These are phyloP conservation scores for Meandrusa payeni DNA, from an alignment of 2,888 invertebrate species.

Conservation along the genomic window DNA sequence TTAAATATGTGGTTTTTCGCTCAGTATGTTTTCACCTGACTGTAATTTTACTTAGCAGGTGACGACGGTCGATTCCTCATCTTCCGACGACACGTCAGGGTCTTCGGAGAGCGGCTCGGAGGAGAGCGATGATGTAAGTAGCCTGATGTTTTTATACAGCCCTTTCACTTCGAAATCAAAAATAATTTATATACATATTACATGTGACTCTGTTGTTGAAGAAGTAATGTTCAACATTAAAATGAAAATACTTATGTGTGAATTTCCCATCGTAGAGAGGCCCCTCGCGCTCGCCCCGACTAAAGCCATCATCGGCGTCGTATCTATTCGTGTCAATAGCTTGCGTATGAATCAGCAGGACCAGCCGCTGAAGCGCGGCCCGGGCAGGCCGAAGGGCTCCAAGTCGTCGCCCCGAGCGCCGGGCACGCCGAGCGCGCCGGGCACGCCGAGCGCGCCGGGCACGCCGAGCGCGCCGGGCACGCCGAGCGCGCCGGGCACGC, in stretches of 20 bases:
- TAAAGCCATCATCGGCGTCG: no score
- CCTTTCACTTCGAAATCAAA: no score
- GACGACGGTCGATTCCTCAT: conserved; percentile 75
- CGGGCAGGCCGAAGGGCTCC: conserved; percentile 67
- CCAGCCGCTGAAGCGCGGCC: conserved; percentile 60
- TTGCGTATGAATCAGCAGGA: no score
- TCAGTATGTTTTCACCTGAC: no score
- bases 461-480: conserved; percentile 71
- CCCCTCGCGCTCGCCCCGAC: no score
- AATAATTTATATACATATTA: no score
- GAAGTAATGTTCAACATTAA: no score
- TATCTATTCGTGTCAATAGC: no score
- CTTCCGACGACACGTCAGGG: conserved; percentile 68
- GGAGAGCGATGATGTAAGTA: conserved; percentile 65
- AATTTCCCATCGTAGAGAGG: no score
- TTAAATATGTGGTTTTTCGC: no score
- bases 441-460: conserved; percentile 52
- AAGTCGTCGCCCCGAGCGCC: conserved; percentile 45
- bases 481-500: conserved; percentile 62
- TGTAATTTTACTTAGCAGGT: conserved; percentile 44
- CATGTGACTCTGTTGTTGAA: no score
- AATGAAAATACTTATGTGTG: no score
- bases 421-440: conserved; percentile 30
- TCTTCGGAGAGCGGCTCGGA: conserved; percentile 70
- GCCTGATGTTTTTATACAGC: not conserved